Evolutionary conservation across 2,113 vertebrate genomes (phyloP).

Genomic region (Lathamus discolor): DNA sequence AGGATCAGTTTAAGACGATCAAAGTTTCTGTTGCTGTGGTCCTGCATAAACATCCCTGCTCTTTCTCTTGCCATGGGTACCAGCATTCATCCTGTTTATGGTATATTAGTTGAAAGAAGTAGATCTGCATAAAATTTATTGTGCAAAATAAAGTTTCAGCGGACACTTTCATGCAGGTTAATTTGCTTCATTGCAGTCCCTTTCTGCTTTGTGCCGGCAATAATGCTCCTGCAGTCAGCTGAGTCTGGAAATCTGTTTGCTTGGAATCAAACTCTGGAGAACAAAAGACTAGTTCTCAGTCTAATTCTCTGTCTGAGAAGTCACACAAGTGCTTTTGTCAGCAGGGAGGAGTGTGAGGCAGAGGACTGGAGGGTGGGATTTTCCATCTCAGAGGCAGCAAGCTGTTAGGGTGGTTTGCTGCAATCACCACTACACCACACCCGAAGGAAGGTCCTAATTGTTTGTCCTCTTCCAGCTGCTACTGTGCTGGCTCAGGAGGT

Average conservation of each 20-base stretch:
- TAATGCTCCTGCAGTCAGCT: background rate
- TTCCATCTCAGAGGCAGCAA: background rate
- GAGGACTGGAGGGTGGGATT: conserved; percentile 36
- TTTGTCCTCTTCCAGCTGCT: background rate
- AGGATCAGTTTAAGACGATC: background rate
- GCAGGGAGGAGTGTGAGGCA: conserved; percentile 27
- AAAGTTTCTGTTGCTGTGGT: background rate
- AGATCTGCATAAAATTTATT: background rate
- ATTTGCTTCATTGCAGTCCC: background rate
- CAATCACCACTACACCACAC: conserved; percentile 29
- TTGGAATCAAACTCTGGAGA: background rate
- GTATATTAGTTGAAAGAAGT: background rate
- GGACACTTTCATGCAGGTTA: background rate
- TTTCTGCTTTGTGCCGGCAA: background rate
- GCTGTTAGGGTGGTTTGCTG: background rate
- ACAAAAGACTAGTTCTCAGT: background rate
- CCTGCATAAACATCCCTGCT: background rate
- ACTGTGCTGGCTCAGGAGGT: conserved; percentile 47
- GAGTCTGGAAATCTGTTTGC: background rate
- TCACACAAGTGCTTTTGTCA: conserved; percentile 46
- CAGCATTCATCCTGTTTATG: fast-evolving
- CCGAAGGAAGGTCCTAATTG: background rate
- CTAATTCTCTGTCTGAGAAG: background rate
- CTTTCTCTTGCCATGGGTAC: background rate
- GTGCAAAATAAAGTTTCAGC: background rate